Evolutionary conservation across 2,888 invertebrate species (phyloP), one percentile per base, ranked within the genome.

Genomic region (Crepidodera aurea): DNA sequence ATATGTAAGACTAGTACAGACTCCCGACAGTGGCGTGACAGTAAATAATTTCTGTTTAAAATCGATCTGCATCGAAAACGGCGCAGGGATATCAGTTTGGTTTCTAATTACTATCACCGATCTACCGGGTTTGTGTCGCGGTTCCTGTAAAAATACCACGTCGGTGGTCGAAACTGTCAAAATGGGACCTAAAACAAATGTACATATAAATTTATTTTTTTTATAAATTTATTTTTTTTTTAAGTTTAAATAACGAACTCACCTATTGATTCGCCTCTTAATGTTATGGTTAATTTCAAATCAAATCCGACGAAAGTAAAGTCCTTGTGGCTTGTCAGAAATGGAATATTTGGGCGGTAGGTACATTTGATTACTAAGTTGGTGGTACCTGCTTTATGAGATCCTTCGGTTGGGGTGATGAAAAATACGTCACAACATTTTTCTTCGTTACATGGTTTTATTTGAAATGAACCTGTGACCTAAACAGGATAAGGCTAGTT

Each of bases 61-160:
- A 34, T 69, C 67, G 1, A 77, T 59, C 46, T 82, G 80, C 16
- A 82, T 79, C 62, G 78, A 74, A 62, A 78, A 83, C 13, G 55
- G 70, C 1, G 80, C 79, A 0, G 74, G 54, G 13, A 74, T 65
- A 12, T 68, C 67, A 0, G 81, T 78, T 18, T 65, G 56, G 64
- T 83, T 83, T 8, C 56, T 71, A 10, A 83, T 64, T 69, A 78
- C 80, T 18, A 82, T 70, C 1, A 75, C 74, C 18, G 66, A 66
- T 51, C 64, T 65, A 8, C 60, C 44, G 12, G 19, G 51, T 18
- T 29, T 51, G 18, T 60, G 46, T 8, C 44, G 22, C 10, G 60
- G 63, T 0, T 62, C 61, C 57, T 60, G 62, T 25, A 62, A 59
- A 48, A 73, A 70, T 4, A 57, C n/a, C 6, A 73, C 22, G 27